A percentile compares a stretch with the other conserved stretches of the same genome.
Conservation (phyloP, 2,113 vertebrate species). For the Cisticola juncidis region DNA sequence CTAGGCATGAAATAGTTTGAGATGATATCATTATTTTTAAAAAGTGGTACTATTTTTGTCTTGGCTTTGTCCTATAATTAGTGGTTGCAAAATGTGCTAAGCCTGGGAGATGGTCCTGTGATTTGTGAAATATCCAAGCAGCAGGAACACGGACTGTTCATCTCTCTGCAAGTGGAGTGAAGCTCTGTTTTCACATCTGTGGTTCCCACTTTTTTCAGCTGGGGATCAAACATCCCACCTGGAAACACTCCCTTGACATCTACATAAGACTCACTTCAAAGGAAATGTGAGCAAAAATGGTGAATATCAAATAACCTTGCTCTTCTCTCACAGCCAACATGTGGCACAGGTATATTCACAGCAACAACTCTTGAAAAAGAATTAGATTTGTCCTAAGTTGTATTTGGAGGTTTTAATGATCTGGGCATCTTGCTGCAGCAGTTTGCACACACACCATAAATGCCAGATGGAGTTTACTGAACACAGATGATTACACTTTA, state of each 20-base stretch:
- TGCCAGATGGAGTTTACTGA: constrained; percentile 10
- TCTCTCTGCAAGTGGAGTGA: background rate
- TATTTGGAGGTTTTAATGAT: background rate
- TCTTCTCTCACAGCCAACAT: background rate
- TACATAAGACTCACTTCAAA: background rate
- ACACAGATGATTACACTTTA: background rate
- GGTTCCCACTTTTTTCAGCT: background rate
- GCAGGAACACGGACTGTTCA: background rate
- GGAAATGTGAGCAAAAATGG: background rate
- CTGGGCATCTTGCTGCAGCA: background rate
- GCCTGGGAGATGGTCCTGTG: background rate
- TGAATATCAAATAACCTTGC: background rate
- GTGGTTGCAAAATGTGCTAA: background rate
- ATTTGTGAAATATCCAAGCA: background rate
- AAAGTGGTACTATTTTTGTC: background rate
- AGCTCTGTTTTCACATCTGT: background rate
- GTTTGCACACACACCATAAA: background rate
- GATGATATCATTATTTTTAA: background rate
- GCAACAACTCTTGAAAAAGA: background rate
- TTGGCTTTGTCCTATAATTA: background rate
- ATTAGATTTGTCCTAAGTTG: background rate
- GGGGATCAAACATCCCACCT: background rate
- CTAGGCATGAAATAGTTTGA: background rate
- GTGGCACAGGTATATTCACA: background rate
- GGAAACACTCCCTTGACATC: background rate